Conservation (phyloP, 2,797 vertebrate species). For the Percopsis omiscomaycus region DNA sequence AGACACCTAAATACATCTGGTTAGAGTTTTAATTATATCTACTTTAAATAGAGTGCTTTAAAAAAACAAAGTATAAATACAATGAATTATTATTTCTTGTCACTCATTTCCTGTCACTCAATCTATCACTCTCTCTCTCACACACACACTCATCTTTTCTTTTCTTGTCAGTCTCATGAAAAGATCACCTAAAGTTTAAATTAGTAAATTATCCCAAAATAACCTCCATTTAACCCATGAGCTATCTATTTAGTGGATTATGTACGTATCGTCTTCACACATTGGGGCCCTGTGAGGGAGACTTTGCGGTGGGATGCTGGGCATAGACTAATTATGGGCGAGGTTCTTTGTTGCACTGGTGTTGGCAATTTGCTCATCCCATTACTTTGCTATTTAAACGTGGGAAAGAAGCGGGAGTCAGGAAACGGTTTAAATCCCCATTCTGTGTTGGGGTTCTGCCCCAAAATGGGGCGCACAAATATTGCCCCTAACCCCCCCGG, state of each 20-base stretch:
- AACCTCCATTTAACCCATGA: conserved; percentile 35
- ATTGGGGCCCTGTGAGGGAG: conserved; percentile 40
- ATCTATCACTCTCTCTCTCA: not conserved
- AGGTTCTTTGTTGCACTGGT: conserved; percentile 77
- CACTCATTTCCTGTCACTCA: not conserved
- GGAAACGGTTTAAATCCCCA: not conserved
- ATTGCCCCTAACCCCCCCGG: too few relatives aligned
- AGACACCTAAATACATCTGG: too few relatives aligned
- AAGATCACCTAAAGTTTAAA: conserved; percentile 36
- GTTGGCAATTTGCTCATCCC: conserved; percentile 71
- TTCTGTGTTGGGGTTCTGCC: not conserved
- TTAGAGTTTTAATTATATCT: too few relatives aligned
- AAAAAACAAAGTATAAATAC: too few relatives aligned
- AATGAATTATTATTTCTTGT: too few relatives aligned
- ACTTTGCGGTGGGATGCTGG: conserved; percentile 51
- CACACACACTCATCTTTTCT: not conserved
- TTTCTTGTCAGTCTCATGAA: not conserved
- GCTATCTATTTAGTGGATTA: conserved; percentile 41
- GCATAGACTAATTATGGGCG: conserved; percentile 73
- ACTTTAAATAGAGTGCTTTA: too few relatives aligned
- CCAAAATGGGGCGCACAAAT: too few relatives aligned
- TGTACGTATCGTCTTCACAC: conserved; percentile 30
- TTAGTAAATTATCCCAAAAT: conserved; percentile 17
- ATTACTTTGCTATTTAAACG: not conserved
- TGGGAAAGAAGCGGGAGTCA: not conserved